phyloP scores from a whole-genome alignment of 2,113 vertebrate genomes.

The Lepisosteus osseus region DNA sequence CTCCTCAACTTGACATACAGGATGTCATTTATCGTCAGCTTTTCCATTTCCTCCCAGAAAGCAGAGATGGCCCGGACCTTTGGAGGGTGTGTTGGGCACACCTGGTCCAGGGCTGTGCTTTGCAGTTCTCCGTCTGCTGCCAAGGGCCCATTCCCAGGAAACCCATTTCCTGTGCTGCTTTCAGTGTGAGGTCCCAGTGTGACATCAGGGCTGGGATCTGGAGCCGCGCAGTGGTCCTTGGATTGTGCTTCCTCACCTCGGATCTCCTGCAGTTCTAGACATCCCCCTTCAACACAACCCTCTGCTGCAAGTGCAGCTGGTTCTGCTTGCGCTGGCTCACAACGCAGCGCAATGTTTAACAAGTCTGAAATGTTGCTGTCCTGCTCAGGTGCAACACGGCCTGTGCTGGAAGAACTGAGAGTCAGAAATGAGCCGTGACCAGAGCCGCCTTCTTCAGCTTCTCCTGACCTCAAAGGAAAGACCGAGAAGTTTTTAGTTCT shows the following conservation, averaged over 20 bases:
- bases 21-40: conserved; percentile 71
- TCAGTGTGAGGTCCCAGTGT: not conserved
- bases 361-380: not conserved
- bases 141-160: not conserved
- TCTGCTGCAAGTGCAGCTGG: not conserved
- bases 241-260: not conserved
- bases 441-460: not conserved
- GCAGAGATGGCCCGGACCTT: conserved; percentile 61
- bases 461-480: too few species aligned
- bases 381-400: not conserved
- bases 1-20: conserved; percentile 43
- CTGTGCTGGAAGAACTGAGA: not conserved
- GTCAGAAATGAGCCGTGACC: not conserved
- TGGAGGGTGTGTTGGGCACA: conserved; percentile 24
- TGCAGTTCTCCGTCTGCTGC: conserved; percentile 14
- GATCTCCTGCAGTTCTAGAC: not conserved
- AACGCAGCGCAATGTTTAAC: not conserved
- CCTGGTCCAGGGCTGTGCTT: conserved; percentile 9
- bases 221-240: not conserved
- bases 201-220: not conserved
- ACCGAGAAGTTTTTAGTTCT: too few species aligned
- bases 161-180: not conserved
- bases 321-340: not conserved
- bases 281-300: too few species aligned
- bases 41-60: conserved; percentile 74